These are phyloP conservation scores for Anthopleura xanthogrammica DNA, from an alignment of 92 coral and sea anemone genomes.

Conservation along the genomic window DNA sequence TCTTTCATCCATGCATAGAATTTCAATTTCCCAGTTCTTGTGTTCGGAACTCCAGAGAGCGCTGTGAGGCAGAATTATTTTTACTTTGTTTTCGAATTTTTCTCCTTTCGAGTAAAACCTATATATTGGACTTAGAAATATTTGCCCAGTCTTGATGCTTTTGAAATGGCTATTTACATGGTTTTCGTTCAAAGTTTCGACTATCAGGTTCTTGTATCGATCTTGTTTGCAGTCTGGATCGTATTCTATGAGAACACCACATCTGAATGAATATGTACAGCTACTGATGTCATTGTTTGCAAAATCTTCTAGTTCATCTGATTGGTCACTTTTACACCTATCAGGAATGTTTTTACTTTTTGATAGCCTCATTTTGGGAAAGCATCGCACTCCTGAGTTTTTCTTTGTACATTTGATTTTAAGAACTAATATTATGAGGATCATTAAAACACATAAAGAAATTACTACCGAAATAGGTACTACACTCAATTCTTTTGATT, in stretches of 20 bases:
- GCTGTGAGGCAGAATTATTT: slow-evolving; percentile 27
- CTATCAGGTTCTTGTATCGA: slow-evolving; percentile 7
- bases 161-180: neutral
- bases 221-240: slow-evolving; percentile 8
- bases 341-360: neutral
- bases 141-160: neutral
- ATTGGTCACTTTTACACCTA: slow-evolving; percentile 9
- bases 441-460: neutral
- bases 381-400: neutral
- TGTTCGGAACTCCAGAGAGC: neutral
- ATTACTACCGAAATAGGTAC: neutral
- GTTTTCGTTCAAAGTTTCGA: neutral
- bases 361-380: neutral
- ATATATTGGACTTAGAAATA: slow-evolving; percentile 16
- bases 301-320: slow-evolving; percentile 23
- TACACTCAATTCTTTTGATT: neutral
- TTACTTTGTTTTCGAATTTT: slow-evolving; percentile 2
- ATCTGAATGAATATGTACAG: slow-evolving; percentile 2
- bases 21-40: slow-evolving; percentile 22
- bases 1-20: slow-evolving; percentile 14
- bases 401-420: neutral
- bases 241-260: neutral
- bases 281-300: slow-evolving; percentile 4
- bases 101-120: slow-evolving; percentile 26
- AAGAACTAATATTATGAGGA: neutral